Evolutionary conservation across 2,888 invertebrate genomes (phyloP).

Genomic region (Gordius sp.): DNA sequence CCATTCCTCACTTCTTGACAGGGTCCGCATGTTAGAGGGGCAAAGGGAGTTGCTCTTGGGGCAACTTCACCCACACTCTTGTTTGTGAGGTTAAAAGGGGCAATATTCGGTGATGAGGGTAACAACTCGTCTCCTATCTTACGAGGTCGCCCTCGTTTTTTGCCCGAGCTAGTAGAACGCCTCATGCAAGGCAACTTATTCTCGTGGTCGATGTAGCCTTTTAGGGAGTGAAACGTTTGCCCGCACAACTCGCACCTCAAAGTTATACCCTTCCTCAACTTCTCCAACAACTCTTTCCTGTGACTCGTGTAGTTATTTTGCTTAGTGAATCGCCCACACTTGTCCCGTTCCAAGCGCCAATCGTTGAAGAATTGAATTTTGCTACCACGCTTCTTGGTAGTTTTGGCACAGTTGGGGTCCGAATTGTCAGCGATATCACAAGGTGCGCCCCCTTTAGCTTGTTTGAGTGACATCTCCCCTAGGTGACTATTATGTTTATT

Average conservation of each 20-base stretch:
- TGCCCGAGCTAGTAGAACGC: neutral
- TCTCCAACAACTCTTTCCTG: conserved; percentile 15
- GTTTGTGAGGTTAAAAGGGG: no score
- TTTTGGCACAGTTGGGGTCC: no score
- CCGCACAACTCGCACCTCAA: conserved; percentile 4
- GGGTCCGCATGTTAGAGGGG: no score
- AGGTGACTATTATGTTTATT: no score
- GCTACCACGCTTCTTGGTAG: conserved; percentile 12
- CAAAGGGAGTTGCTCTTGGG: no score
- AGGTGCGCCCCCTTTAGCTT: no score
- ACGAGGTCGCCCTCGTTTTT: conserved; percentile 11
- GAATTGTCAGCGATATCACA: no score
- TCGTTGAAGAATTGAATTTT: conserved; percentile 14
- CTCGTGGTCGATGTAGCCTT: conserved; percentile 15
- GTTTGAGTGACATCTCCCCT: no score
- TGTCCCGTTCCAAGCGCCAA: conserved; percentile 13
- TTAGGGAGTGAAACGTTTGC: conserved; percentile 12
- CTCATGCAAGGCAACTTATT: conserved; percentile 12
- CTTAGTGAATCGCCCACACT: conserved; percentile 15
- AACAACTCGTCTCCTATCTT: conserved; percentile 9
- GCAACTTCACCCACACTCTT: no score
- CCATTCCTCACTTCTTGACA: no score
- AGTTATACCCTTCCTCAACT: conserved; percentile 5
- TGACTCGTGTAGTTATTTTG: conserved; percentile 6
- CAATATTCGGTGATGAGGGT: no score